A percentile compares a stretch with the other conserved stretches of the same genome.
These are phyloP conservation scores for Meteorus cinctellus DNA, from an alignment of 2,888 invertebrate genomes.

Conservation along the genomic window DNA sequence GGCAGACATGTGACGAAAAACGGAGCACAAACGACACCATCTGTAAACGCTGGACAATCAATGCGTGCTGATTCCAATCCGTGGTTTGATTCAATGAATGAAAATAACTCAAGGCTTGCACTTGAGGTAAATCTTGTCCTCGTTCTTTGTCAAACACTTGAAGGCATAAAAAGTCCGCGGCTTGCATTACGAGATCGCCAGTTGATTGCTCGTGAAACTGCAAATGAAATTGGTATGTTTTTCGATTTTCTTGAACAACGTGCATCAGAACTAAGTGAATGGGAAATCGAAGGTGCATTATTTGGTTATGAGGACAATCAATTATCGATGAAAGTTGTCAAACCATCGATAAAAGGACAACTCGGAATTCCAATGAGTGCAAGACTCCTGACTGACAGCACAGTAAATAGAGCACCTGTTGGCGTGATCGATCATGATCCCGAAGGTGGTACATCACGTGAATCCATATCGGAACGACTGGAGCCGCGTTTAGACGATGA, in stretches of 20 bases:
- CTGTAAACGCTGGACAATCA: slow-evolving; percentile 34
- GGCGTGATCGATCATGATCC: slow-evolving; percentile 43
- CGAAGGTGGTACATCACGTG: slow-evolving; percentile 36
- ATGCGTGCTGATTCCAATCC: slow-evolving; percentile 56
- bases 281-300: slow-evolving; percentile 52
- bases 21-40: slow-evolving; percentile 45
- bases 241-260: slow-evolving; percentile 70
- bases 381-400: slow-evolving; percentile 58
- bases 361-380: slow-evolving; percentile 57
- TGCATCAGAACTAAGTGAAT: slow-evolving; percentile 58
- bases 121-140: slow-evolving; percentile 70
- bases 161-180: slow-evolving; percentile 68
- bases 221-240: slow-evolving; percentile 69
- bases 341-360: slow-evolving; percentile 53
- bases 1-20: slow-evolving; percentile 61
- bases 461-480: slow-evolving; percentile 8
- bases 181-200: slow-evolving; percentile 68
- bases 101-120: slow-evolving; percentile 68
- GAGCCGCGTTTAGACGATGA: slow-evolving; percentile 54
- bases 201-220: slow-evolving; percentile 69
- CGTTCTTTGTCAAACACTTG: slow-evolving; percentile 68
- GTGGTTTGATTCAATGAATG: slow-evolving; percentile 72
- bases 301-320: slow-evolving; percentile 57
- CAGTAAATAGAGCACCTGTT: slow-evolving; percentile 58
- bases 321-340: slow-evolving; percentile 58